Conservation (phyloP, 1,140 invertebrate genomes). For the Drosophila mojavensis region DNA sequence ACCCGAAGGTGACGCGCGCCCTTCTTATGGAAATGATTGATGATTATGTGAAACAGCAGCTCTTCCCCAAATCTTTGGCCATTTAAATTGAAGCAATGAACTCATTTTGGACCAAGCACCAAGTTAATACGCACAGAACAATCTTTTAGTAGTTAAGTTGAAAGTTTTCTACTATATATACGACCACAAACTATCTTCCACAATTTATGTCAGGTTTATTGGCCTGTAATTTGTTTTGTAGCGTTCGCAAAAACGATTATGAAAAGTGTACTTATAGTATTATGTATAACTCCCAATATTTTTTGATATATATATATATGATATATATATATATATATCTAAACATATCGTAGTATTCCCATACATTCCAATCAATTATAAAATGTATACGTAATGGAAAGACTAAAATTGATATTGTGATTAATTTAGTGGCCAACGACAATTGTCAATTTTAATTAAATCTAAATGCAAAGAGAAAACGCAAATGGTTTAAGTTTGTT, state of each 20-base stretch:
- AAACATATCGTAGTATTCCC: slow-evolving; percentile 26
- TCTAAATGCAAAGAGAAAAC: slow-evolving; percentile 22
- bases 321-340: slow-evolving; percentile 5
- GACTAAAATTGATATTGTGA: slow-evolving; percentile 73
- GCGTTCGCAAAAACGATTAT: slow-evolving; percentile 19
- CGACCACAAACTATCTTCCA: slow-evolving; percentile 54
- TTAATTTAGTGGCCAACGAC: slow-evolving; percentile 70
- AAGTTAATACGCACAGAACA: slow-evolving; percentile 66
- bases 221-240: slow-evolving; percentile 38
- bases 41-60: slow-evolving; percentile 76
- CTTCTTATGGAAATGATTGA: slow-evolving; percentile 86
- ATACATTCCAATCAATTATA: slow-evolving; percentile 65
- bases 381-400: slow-evolving; percentile 50
- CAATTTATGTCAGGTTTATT: slow-evolving; percentile 56
- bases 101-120: slow-evolving; percentile 37
- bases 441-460: slow-evolving; percentile 51
- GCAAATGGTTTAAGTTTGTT: slow-evolving; percentile 54
- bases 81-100: slow-evolving; percentile 35
- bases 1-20: slow-evolving; percentile 87
- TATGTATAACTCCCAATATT: slow-evolving; percentile 61
- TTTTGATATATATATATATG: slow-evolving; percentile 36
- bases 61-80: slow-evolving; percentile 76
- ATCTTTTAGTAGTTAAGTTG: slow-evolving; percentile 51
- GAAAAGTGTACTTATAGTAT: slow-evolving; percentile 84
- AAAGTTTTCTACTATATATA: slow-evolving; percentile 21